Evolutionary conservation across 2,797 vertebrate species (phyloP), one percentile per base, ranked within the genome.

Genomic region (Spondyliosoma cantharus): DNA sequence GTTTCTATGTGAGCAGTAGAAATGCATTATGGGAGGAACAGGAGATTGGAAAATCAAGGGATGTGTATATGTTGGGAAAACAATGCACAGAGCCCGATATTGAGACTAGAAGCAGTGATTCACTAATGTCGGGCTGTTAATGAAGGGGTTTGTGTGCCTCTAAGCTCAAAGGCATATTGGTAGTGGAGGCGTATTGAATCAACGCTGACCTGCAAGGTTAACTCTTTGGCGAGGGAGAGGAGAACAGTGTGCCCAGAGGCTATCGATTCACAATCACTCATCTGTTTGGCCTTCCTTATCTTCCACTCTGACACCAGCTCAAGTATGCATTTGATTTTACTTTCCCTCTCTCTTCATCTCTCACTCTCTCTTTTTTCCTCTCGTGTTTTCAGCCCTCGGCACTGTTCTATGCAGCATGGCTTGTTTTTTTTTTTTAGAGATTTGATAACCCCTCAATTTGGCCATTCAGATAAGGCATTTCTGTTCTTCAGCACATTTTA

Each of bases 181-280:
- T 93, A 92, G 89, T 73, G 80, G 90, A 90, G 91, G 85, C 37
- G 52, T 78, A 79, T 48, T 89, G 90, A 83, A 85, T 83, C 82
- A 65, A 17, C 19, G 11, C 61, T 90, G 85, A 90, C 88, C 86
- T 13, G 2, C 48, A 66, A 89, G 88, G 87, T 89, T 83, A 89
- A 89, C 81, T 87, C 67, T 81, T 80, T 69, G 72, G 71, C n/a
- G 50, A 74, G 70, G 52, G 50, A 78, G 78, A 85, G 74, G 58
- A 85, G 79, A 84, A 64, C 70, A 59, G 50, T 1, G 4, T 77
- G 77, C 74, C 78, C 73, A 72, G 62, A 81, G 75, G 80, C 81
- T 81, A 89, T 90, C 59, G 80, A 89, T 87, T 86, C 80, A 76
- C 83, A 80, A 82, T 88, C 85, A 87, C 83, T 88, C 88, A 87